phyloP scores from a whole-genome alignment of 2,113 vertebrate genomes.

The Proterorhinus semilunaris region DNA sequence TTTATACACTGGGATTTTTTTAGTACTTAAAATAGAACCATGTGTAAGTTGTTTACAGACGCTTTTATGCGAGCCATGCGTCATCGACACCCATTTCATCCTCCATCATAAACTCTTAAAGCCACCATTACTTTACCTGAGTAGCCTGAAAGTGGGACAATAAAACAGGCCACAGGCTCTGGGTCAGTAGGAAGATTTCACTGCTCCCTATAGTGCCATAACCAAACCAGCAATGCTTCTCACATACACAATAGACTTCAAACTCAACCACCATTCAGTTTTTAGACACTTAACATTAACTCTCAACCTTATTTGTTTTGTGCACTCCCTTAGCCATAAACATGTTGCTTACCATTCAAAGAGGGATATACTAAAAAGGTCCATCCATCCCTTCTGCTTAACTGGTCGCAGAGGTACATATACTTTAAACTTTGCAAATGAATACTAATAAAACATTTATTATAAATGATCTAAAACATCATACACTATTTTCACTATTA shows the following conservation, averaged over 20 bases:
- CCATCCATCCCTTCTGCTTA: too few species aligned
- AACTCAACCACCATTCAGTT: background rate
- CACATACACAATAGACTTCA: background rate
- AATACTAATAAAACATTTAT: too few species aligned
- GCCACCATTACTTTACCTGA: constrained; percentile 44
- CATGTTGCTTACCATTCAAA: too few species aligned
- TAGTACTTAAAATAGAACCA: background rate
- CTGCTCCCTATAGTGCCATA: constrained; percentile 17
- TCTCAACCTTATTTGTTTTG: too few species aligned
- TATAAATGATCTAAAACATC: too few species aligned
- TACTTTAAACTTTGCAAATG: too few species aligned
- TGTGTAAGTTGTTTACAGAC: background rate
- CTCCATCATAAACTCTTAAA: constrained; percentile 19
- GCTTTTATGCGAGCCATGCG: constrained; percentile 1
- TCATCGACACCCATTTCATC: constrained; percentile 1
- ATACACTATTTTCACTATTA: too few species aligned
- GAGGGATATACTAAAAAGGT: too few species aligned
- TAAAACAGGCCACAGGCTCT: constrained; percentile 49
- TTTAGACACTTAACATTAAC: constrained; percentile 4
- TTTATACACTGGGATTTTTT: background rate
- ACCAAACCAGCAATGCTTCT: background rate
- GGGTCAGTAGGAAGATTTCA: constrained; percentile 45
- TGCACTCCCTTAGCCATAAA: too few species aligned
- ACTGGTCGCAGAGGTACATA: too few species aligned
- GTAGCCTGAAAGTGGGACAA: constrained; percentile 45